Evolutionary conservation across 1,140 invertebrate species (phyloP), one percentile per base, ranked within the genome.

Genomic region (Caenorhabditis tropicalis): DNA sequence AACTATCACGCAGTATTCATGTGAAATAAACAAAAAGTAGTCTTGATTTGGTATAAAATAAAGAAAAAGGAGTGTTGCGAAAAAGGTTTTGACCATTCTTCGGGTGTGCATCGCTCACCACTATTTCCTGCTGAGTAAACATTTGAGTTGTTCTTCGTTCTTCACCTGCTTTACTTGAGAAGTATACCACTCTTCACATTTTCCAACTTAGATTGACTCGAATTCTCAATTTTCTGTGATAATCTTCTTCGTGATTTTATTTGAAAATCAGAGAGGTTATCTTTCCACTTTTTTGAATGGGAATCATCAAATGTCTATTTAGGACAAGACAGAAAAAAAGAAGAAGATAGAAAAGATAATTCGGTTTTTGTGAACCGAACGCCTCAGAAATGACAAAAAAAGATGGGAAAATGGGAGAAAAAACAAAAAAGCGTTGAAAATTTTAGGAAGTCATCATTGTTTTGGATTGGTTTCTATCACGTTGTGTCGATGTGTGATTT

Each of bases 41-140:
- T 19, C 24, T 10, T n/a, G n/a, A n/a, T n/a, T n/a, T n/a, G n/a
- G 7, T 56, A 24, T 4, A 56, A 56, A 15, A 27, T 27, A 27
- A n/a, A 51, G n/a, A 51, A n/a, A 19, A 6, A 51, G 49, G 49
- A n/a, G n/a, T n/a, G n/a, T n/a, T 16, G 49, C 0, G 21, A 24
- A 65, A 36, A 33, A 21, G 29, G 29, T 65, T 33, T 19, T 65
- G 58, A 65, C 58, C 58, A 65, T 65, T 65, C 58, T 65, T 65
- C 58, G 58, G 16, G 58, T 56, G 58, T 65, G 58, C 58, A 65
- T 6, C 29, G 31, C 58, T 65, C 58, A 65, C 21, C 53, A 56
- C 53, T 16, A 56, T 21, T 19, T 21, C 10, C 31, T 36, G 31
- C 58, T 65, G 58, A 36, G 58, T n/a, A 65, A 65, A 65, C 58